Evolutionary conservation across 2,797 vertebrate genomes (phyloP).

Genomic region (Falco biarmicus): DNA sequence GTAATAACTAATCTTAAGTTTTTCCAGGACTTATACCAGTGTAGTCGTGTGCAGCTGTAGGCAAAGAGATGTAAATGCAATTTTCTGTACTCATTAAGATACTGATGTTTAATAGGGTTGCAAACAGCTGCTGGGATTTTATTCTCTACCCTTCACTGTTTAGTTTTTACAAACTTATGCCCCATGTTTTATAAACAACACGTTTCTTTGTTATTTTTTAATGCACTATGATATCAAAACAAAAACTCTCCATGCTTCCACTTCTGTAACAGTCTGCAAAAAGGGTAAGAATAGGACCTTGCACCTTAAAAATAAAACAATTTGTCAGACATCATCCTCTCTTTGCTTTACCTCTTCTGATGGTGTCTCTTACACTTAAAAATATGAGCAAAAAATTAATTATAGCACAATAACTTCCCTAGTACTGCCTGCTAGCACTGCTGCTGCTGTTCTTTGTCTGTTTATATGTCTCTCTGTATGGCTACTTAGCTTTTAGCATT

Average conservation of each 20-base stretch:
- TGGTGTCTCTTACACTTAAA: neutral
- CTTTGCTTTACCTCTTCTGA: neutral
- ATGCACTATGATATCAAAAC: neutral
- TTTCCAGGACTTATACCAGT: neutral
- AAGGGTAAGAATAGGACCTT: neutral
- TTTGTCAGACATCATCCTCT: neutral
- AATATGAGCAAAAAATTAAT: neutral
- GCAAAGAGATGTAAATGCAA: neutral
- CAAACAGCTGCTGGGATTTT: constrained; percentile 7
- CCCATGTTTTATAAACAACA: neutral
- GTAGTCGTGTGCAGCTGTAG: neutral
- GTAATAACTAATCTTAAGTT: neutral
- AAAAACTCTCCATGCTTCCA: neutral
- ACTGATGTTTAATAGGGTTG: neutral
- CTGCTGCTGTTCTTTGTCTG: neutral
- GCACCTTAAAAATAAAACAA: neutral
- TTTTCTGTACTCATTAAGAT: neutral
- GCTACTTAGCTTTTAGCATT: neutral
- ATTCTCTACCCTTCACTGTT: neutral
- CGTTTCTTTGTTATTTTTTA: neutral
- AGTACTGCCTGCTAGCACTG: neutral
- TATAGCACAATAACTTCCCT: neutral
- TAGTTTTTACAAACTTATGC: neutral
- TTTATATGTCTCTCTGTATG: neutral
- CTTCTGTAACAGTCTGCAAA: neutral